These are phyloP conservation scores for Drosophila punjabiensis DNA, from an alignment of 1,140 invertebrate genomes.

Conservation along the genomic window DNA sequence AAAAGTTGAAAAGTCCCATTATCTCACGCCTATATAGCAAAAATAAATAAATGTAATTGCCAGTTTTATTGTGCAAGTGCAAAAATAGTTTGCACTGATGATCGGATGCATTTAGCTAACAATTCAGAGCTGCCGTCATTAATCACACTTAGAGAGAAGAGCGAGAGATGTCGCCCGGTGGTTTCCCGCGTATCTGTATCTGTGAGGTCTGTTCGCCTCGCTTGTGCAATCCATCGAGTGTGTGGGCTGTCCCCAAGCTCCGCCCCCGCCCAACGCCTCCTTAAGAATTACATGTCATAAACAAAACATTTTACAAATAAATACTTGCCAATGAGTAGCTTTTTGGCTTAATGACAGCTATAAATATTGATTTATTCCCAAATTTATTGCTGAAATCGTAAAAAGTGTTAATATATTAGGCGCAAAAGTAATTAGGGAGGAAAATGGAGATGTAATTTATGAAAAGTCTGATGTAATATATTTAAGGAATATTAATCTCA, in stretches of 20 bases:
- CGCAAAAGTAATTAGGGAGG: no score
- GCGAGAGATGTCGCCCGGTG: constrained; percentile 21
- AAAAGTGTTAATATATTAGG: neutral
- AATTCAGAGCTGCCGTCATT: constrained; percentile 26
- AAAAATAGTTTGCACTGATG: constrained; percentile 11
- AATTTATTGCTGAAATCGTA: neutral
- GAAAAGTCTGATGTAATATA: no score
- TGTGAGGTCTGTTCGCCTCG: neutral
- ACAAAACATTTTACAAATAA: neutral
- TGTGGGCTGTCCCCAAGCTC: neutral
- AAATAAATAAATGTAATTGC: constrained; percentile 2
- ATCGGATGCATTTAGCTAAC: constrained; percentile 32
- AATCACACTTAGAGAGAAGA: constrained; percentile 34
- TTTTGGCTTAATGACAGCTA: neutral
- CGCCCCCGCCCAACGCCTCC: neutral
- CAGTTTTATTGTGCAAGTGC: constrained; percentile 23
- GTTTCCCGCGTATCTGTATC: neutral
- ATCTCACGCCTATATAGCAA: neutral
- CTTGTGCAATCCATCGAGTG: constrained; percentile 31
- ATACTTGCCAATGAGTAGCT: neutral
- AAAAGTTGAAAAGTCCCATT: neutral
- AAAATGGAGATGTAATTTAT: no score
- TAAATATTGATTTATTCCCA: neutral
- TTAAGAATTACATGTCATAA: neutral
- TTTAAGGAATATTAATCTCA: no score